These are phyloP conservation scores for Spicauda simplicius DNA, from an alignment of 2,888 invertebrate species.

Conservation along the genomic window DNA sequence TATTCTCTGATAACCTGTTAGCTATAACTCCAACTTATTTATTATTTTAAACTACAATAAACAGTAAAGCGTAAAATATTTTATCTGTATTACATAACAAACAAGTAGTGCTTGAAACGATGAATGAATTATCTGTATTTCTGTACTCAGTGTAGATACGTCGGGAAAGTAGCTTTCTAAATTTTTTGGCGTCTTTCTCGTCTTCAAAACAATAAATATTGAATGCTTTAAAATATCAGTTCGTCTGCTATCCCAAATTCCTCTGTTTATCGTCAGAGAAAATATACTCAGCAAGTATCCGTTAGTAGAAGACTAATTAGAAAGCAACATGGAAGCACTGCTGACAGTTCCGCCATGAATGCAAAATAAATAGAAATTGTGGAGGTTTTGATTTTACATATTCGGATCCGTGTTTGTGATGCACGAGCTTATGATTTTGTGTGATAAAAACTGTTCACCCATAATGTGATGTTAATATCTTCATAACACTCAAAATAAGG, in stretches of 20 bases:
- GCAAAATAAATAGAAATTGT: conserved; percentile 85
- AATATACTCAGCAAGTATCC: conserved; percentile 39
- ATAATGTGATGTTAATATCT: conserved; percentile 30
- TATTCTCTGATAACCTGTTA: no score
- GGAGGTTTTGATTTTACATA: conserved; percentile 59
- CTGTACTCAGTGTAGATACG: conserved; percentile 41
- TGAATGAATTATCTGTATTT: conserved; percentile 35
- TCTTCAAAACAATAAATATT: conserved; percentile 48
- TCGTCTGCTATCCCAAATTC: conserved; percentile 26
- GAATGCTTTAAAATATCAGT: conserved; percentile 21
- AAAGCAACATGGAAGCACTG: conserved; percentile 86
- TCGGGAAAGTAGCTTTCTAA: conserved; percentile 81
- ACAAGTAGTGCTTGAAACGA: conserved; percentile 5
- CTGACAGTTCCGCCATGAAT: conserved; percentile 86
- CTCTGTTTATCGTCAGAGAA: conserved; percentile 43
- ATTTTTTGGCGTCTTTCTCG: conserved; percentile 56
- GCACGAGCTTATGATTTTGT: conserved; percentile 10
- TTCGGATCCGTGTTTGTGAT: conserved; percentile 12
- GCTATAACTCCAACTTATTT: no score
- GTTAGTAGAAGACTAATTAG: conserved; percentile 54
- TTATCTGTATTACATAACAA: conserved; percentile 29
- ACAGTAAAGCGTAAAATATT: not conserved
- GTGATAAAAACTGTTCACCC: conserved; percentile 6
- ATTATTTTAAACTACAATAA: not conserved
- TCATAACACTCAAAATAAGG: conserved; percentile 1